Base-by-base conservation (phyloP, 2,888 invertebrate species). In the Acanthosepion lycidas region DNA sequence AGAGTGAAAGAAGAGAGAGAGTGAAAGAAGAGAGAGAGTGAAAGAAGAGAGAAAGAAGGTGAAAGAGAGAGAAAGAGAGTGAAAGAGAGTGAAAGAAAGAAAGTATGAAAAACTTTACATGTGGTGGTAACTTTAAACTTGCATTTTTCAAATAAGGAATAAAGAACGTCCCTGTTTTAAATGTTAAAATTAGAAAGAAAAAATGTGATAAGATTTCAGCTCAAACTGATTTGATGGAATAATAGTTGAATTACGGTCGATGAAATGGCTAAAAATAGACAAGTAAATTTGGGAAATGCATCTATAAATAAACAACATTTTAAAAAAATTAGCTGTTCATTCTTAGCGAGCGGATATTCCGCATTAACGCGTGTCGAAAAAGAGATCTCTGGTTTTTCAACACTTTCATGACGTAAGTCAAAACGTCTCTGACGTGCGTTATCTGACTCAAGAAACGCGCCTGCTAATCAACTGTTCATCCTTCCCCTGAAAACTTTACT, bases 291-390 rank as follows among this genome's bases (percentile, higher is more conserved):
- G 18, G n/a, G n/a, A 78, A 78, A 78, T 18, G 78, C n/a, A n/a
- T 78, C 78, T 78, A 78, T 78, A 78, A 78, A 78, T 78, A 78
- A 33, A n/a, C 78, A 33, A n/a, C 15, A n/a, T n/a, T 12, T 42
- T 1, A 42, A 26, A 78, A 78, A 78, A 78, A 78, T 23, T 33
- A 78, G n/a, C 12, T 4, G 78, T 12, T 33, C 33, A 78, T 78
- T 78, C n/a, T 78, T 78, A 33, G 78, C 78, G 33, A 78, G 78
- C 78, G 78, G 78, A 78, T 78, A 78, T n/a, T 78, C 78, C 78
- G 33, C 78, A 33, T n/a, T 78, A 15, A 78, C n/a, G 78, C 1
- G 15, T n/a, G 78, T 78, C n/a, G n/a, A n/a, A 78, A 78, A 33
- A 78, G 9, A n/a, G n/a, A 12, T 78, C 33, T 33, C 33, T 78